A percentile compares a stretch with the other conserved stretches of the same genome.
Conservation (phyloP, 2,113 vertebrate species). For the Apodemus speciosus region DNA sequence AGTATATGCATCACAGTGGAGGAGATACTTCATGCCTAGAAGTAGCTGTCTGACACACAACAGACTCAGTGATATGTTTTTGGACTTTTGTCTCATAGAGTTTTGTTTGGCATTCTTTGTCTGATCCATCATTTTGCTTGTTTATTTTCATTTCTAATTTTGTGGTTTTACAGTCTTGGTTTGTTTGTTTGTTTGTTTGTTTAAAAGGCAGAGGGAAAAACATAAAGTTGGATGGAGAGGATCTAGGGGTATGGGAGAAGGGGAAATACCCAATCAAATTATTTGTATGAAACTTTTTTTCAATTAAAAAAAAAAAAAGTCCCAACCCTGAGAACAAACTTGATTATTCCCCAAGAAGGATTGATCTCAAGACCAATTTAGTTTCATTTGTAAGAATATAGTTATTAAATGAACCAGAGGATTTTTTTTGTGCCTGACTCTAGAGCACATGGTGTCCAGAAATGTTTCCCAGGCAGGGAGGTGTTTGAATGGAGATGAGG, state of each 20-base stretch:
- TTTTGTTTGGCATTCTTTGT: background rate
- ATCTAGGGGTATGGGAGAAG: background rate
- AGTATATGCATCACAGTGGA: background rate
- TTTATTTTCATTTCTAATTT: background rate
- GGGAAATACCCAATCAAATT: background rate
- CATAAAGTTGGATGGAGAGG: background rate
- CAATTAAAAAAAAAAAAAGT: background rate
- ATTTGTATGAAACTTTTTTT: background rate
- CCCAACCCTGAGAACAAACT: background rate
- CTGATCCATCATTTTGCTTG: background rate
- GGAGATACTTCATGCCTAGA: background rate
- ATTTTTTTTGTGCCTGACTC: background rate
- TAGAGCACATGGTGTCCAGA: background rate
- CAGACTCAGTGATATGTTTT: no score
- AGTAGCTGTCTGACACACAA: background rate
- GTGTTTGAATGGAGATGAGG: background rate
- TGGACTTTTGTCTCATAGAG: background rate
- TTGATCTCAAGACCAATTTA: constrained; percentile 47
- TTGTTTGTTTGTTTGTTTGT: background rate
- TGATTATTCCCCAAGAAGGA: background rate
- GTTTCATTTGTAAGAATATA: constrained; percentile 37
- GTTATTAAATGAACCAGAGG: constrained; percentile 26
- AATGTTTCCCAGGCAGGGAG: background rate
- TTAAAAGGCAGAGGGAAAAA: background rate
- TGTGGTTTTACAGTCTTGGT: background rate